Base-by-base conservation (phyloP, 2,113 vertebrate species). In the Pedetes capensis region DNA sequence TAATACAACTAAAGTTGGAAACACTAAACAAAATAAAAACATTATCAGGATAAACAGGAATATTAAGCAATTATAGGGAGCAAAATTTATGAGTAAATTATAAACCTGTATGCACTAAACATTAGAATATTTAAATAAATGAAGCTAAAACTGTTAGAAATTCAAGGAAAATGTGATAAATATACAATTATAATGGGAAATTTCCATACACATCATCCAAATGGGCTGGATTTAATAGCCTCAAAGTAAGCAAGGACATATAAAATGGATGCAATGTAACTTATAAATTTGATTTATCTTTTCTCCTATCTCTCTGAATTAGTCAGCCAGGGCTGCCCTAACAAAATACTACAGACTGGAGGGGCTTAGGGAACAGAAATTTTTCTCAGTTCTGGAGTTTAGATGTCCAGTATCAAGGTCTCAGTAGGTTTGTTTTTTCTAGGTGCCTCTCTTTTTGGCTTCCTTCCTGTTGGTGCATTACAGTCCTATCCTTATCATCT, bases 11-110 rank as follows among this genome's bases (percentile, higher is more conserved):
- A n/a, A 93, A 90, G 51, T 18, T 61, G 57, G 94, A 76, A 76
- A 72, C 27, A n/a, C 42, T 49, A 71, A 82, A 93, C 16, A 69
- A 82, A 72, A 86, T 57, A 63, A 59, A 51, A 82, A 74, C 44
- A 93, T 96, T 95, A 95, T 47, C 64, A 80, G 72, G 55, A 84
- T 91, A 96, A 95, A 87, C 74, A 85, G 83, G 27, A 55, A 64
- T 93, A 64, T 68, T 95, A 92, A 75, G 27, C 37, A 96, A 59
- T 94, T 94, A 87, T 76, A 39, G 69, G 53, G 92, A 49, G 69
- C 51, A 92, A 87, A 87, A 94, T 92, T 92, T 95, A 84, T 79
- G 64, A 93, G 39, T 57, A 83, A 94, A 85, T 94, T 90, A 80
- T 68, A 93, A 92, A 84, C 51, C 66, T 80, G 39, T 57, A 49